Evolutionary conservation across 2,113 vertebrate genomes (phyloP).

Genomic region (Columba janthina): DNA sequence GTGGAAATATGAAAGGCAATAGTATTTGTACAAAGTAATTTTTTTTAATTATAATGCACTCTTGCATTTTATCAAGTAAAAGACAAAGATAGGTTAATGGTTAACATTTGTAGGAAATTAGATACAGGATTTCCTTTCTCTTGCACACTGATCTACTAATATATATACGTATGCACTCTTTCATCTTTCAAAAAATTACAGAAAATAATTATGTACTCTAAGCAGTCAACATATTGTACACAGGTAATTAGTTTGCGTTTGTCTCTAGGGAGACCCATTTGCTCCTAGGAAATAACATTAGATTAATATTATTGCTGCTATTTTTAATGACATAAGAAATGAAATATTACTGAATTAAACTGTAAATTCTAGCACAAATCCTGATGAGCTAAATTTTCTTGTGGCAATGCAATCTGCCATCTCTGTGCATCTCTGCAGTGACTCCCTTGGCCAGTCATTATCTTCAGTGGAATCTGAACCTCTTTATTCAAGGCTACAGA

Average conservation of each 20-base stretch:
- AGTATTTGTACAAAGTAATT: background rate
- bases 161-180: background rate
- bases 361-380: background rate
- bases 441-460: background rate
- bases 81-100: background rate
- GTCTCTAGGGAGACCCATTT: conserved; percentile 11
- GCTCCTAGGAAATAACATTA: background rate
- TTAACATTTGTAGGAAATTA: background rate
- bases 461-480: background rate
- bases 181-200: background rate
- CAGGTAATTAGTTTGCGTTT: conserved; percentile 9
- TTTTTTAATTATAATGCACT: background rate
- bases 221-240: background rate
- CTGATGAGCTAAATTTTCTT: background rate
- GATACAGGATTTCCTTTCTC: background rate
- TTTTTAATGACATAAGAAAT: background rate
- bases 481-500: background rate
- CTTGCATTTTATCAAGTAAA: background rate
- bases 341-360: background rate
- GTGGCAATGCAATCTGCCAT: background rate
- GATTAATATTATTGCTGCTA: background rate
- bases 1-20: background rate
- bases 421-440: background rate
- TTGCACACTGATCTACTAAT: background rate
- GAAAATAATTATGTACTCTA: conserved; percentile 2